These are phyloP conservation scores for Furcifer pardalis DNA, from an alignment of 2,797 vertebrate species.

Conservation along the genomic window DNA sequence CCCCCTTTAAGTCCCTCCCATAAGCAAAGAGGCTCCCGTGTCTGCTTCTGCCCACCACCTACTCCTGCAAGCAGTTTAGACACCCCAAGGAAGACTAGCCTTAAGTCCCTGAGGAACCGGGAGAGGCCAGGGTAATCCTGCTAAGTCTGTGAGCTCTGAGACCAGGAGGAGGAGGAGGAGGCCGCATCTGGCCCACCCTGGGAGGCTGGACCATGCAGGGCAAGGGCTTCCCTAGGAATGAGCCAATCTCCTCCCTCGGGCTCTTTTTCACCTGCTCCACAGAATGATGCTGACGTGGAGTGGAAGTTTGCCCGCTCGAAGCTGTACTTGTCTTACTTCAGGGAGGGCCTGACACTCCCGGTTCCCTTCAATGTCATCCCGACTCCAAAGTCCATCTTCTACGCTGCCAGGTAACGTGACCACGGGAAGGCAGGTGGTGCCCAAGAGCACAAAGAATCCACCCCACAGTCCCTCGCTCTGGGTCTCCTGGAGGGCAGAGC, in stretches of 20 bases:
- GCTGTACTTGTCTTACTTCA: slow-evolving; percentile 90
- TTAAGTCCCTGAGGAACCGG: not conserved
- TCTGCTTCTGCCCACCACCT: too few species aligned
- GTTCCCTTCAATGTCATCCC: slow-evolving; percentile 92
- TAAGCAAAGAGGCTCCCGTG: too few species aligned
- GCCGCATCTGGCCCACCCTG: too few species aligned
- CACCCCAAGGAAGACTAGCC: not conserved
- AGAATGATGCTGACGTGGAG: slow-evolving; percentile 91
- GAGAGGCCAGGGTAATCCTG: too few species aligned
- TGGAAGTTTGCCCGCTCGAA: slow-evolving; percentile 93
- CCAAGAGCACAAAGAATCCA: too few species aligned
- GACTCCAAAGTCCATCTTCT: slow-evolving; percentile 87
- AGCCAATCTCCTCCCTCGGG: accelerated
- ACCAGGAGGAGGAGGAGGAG: too few species aligned
- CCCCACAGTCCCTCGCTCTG: too few species aligned
- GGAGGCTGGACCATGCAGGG: not conserved
- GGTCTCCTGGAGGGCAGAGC: not conserved
- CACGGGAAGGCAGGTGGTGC: not conserved
- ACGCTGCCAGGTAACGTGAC: slow-evolving; percentile 79
- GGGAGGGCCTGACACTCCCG: slow-evolving; percentile 89
- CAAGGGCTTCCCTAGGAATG: not conserved
- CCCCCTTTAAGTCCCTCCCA: too few species aligned
- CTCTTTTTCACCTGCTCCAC: not conserved
- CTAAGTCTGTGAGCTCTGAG: too few species aligned
- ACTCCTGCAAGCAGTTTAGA: not conserved